A percentile compares a stretch with the other conserved stretches of the same genome.
These are phyloP conservation scores for Danaus plexippus DNA, from an alignment of 1,140 invertebrate species.

Conservation along the genomic window DNA sequence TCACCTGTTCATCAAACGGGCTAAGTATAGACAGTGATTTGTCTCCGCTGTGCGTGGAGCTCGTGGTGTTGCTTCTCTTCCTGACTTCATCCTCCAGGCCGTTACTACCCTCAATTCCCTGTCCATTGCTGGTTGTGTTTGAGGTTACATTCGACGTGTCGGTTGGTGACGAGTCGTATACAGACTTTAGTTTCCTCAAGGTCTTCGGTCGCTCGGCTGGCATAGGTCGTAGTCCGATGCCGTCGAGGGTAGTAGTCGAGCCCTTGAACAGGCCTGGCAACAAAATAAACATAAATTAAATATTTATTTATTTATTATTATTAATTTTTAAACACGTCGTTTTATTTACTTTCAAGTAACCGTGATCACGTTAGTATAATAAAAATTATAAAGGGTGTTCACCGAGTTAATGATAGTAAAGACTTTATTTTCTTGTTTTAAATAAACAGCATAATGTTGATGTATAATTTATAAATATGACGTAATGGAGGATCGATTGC, in stretches of 20 bases:
- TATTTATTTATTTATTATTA: neutral
- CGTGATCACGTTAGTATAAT: no score
- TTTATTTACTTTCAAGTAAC: no score
- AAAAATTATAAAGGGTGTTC: no score
- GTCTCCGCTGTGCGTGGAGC: slow-evolving; percentile 63
- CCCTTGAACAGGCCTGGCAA: slow-evolving; percentile 82
- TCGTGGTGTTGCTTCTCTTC: slow-evolving; percentile 55
- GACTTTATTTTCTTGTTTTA: no score
- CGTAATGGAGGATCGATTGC: no score
- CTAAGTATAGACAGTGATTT: slow-evolving; percentile 83
- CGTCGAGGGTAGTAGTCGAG: slow-evolving; percentile 77
- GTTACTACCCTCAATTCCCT: slow-evolving; percentile 36
- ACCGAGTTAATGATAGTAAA: no score
- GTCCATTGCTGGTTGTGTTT: slow-evolving; percentile 61
- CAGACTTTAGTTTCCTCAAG: slow-evolving; percentile 77
- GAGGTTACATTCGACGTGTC: slow-evolving; percentile 58
- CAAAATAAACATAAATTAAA: slow-evolving; percentile 23
- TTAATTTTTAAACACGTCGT: no score
- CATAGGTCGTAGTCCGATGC: slow-evolving; percentile 71
- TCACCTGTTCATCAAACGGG: slow-evolving; percentile 87
- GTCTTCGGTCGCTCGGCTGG: slow-evolving; percentile 82
- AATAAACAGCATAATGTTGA: no score
- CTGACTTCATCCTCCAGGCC: slow-evolving; percentile 55
- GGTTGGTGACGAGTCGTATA: slow-evolving; percentile 72
- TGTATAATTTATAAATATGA: no score